These are phyloP conservation scores for Numenius phaeopus DNA, from an alignment of 2,797 vertebrate species.

Conservation along the genomic window DNA sequence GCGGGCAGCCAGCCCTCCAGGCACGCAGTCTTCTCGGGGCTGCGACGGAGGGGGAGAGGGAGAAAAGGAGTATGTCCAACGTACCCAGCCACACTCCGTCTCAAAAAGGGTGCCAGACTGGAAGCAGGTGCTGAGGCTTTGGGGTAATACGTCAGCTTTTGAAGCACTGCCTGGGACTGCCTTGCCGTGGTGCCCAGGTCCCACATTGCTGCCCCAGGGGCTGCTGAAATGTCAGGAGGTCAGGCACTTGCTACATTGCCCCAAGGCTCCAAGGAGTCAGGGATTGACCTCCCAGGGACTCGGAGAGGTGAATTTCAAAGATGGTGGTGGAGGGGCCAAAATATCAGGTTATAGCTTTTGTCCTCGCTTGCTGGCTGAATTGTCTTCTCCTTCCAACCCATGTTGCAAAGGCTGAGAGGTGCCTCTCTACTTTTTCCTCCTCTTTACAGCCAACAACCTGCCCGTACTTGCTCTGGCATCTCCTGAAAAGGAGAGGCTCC, in stretches of 20 bases:
- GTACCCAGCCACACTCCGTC: neutral
- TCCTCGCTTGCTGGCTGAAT: neutral
- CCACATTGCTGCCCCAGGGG: neutral
- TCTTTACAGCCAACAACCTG: neutral
- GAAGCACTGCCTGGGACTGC: neutral
- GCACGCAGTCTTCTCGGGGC: neutral
- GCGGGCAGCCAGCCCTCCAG: neutral
- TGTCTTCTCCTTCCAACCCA: neutral
- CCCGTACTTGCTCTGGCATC: neutral
- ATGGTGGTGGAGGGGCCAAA: neutral
- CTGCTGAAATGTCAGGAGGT: neutral
- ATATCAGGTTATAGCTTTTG: neutral
- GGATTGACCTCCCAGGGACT: neutral
- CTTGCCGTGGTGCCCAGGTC: neutral
- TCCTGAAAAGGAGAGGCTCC: neutral
- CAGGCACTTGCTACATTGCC: neutral
- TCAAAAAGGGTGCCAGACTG: neutral
- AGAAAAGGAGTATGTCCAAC: neutral
- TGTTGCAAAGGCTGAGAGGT: neutral
- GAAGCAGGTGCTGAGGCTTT: neutral
- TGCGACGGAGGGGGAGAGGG: fast-evolving
- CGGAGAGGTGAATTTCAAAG: neutral
- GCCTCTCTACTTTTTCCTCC: neutral
- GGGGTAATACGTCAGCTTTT: neutral
- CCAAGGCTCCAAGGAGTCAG: neutral